Evolutionary conservation across 2,113 vertebrate genomes (phyloP).

Genomic region (Caretta caretta): DNA sequence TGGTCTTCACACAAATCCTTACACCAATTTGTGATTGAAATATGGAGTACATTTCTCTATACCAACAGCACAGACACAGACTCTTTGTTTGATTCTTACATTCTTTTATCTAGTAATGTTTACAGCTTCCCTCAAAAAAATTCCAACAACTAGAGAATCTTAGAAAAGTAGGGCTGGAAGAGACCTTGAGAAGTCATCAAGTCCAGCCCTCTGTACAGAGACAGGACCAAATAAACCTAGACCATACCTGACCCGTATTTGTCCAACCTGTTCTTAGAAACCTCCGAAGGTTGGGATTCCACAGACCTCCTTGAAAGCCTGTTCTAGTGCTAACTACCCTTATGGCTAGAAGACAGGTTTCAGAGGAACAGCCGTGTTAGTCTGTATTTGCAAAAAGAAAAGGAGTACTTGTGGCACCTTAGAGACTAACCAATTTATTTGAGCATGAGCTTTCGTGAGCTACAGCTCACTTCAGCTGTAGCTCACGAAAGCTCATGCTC

Average conservation of each 20-base stretch:
- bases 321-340: neutral
- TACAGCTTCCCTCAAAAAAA: neutral
- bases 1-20: neutral
- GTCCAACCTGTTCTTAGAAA: neutral
- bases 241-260: neutral
- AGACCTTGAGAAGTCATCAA: neutral
- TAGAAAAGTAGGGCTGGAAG: neutral
- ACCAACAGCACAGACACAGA: neutral
- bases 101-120: neutral
- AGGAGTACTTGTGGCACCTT: too few relatives aligned
- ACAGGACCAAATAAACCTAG: neutral
- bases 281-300: neutral
- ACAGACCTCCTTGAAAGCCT: neutral
- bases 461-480: too few relatives aligned
- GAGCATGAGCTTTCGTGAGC: too few relatives aligned
- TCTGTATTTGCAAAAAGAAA: too few relatives aligned
- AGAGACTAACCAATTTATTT: too few relatives aligned
- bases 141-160: neutral
- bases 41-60: neutral
- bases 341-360: neutral
- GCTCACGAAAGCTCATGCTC: too few relatives aligned
- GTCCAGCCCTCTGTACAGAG: neutral
- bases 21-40: neutral
- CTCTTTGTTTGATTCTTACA: neutral
- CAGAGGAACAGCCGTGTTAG: too few relatives aligned